Conservation (phyloP, 2,797 vertebrate species). For the Sus cebifrons region DNA sequence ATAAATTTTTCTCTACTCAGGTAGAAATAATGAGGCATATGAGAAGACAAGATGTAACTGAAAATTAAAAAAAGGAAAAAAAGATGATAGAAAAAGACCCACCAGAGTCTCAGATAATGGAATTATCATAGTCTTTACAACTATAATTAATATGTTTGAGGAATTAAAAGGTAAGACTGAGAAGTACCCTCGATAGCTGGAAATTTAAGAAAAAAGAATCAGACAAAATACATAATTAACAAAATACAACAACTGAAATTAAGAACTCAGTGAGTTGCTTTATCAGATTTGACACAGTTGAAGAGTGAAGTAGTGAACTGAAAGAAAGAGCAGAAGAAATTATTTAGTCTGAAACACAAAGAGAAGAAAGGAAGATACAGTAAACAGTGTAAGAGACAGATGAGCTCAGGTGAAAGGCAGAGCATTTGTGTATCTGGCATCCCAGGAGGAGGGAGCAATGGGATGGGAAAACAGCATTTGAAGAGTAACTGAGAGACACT, state of each 20-base stretch:
- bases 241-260: background rate
- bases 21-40: background rate
- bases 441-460: background rate
- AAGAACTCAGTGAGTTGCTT: background rate
- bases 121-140: background rate
- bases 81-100: background rate
- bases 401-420: background rate
- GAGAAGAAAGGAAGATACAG: background rate
- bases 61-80: conserved; percentile 22
- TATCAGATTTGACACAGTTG: background rate
- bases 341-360: background rate
- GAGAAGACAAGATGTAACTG: background rate
- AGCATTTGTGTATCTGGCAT: background rate
- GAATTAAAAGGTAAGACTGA: conserved; percentile 1
- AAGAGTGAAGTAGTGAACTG: background rate
- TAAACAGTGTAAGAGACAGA: background rate
- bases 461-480: background rate
- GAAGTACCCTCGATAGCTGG: background rate
- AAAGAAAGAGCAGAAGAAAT: background rate
- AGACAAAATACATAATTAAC: background rate
- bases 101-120: background rate
- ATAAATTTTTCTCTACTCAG: background rate
- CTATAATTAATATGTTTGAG: conserved; percentile 13
- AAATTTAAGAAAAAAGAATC: background rate
- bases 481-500: background rate